Evolutionary conservation across 2,888 invertebrate genomes (phyloP), one percentile per base, ranked within the genome.

Genomic region (Keiferia lycopersicella): DNA sequence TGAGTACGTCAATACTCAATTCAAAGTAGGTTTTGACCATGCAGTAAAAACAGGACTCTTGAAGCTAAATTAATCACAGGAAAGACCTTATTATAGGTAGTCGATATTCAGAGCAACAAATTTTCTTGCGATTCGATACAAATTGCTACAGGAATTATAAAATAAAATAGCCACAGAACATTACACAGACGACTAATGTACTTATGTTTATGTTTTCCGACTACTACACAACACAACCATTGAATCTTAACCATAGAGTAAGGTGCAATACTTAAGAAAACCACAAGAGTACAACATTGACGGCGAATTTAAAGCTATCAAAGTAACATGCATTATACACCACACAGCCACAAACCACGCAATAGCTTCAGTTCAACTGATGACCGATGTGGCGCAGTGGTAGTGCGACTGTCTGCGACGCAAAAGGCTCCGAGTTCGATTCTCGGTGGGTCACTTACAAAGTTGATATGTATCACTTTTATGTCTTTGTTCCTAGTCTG

Each of bases 261-360:
- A 34, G 14, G 30, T 34, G 56, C 30, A 34, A 34, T 26, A 34
- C 10, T 30, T 56, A 30, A 53, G 22, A 56, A 56, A 56, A 34
- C 56, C 56, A 56, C 56, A 56, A 56, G 26, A 10, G 8, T 1
- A 8, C 16, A 56, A 56, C 34, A 56, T 16, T 10, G 56, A n/a
- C 34, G 53, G 53, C n/a, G n/a, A 12, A 56, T 7, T 34, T 7
- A 26, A 34, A 8, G 56, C n/a, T 34, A 56, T 56, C 16, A 34
- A 16, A 56, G 56, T 10, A 16, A 34, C 30, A 56, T 56, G 56
- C 11, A 22, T 34, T 10, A 56, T 30, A 56, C 14, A 53, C 22
- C 22, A 53, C 14, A 16, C 56, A 56, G 34, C 56, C 56, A 34
- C 56, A 56, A 18, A 34, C 56, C 26, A 34, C 34, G 16, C 18